Evolutionary conservation across 2,113 vertebrate species (phyloP), one percentile per base, ranked within the genome.

Genomic region (Osmerus mordax): DNA sequence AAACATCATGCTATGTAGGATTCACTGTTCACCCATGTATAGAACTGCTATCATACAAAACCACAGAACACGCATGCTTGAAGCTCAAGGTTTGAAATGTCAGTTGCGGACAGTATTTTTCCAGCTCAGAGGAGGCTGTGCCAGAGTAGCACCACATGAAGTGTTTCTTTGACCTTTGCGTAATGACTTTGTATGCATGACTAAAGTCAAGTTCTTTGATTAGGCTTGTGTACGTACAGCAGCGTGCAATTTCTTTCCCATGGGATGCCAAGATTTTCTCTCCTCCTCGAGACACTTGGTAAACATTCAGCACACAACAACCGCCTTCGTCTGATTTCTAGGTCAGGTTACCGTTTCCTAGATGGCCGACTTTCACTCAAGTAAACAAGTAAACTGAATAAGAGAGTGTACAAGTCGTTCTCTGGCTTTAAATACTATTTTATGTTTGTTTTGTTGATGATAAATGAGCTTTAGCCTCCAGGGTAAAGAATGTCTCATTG

Each of bases 21-120:
- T 78, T 73, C 71, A 61, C 47, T 81, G 80, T 69, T 75, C 72
- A 76, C 76, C 28, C 55, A 70, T 80, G 75, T 76, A 55, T 78
- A 77, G 52, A 53, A 65, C 13, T 56, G 23, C n/a, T 16, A 64
- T n/a, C 62, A 64, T 64, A 16, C 61, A 21, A 36, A 3, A 21
- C 28, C 56, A 29, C 16, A 67, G 21, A 21, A 71, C 59, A 5
- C 15, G 59, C 2, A 61, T 61, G 19, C n/a, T 61, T 7, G 14
- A 61, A 1, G 12, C 59, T 8, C 47, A 54, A 25, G 16, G 62
- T 14, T 74, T 29, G 16, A 65, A 62, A 69, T 66, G 73, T 52
- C 13, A 3, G 56, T 59, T 21, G 41, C 63, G 61, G 36, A 60
- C 19, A 77, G 28, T 56, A 47, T 55, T 81, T 82, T 71, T 70